phyloP scores from a whole-genome alignment of 2,888 invertebrate genomes.

The Homarus gammarus region DNA sequence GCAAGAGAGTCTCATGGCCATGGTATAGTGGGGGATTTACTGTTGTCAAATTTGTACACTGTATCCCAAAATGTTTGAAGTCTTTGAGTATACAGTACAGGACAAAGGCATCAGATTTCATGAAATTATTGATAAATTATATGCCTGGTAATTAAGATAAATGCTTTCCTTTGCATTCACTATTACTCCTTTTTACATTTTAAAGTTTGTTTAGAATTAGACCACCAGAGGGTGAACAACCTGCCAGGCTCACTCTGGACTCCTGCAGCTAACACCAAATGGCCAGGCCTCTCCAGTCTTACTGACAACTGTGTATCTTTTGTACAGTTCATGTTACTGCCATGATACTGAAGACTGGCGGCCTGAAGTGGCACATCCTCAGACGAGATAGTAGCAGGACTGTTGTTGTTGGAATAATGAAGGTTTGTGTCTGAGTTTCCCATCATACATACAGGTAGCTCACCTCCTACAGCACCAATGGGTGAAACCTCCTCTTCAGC shows the following conservation, averaged over 20 bases:
- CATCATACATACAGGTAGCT: not conserved
- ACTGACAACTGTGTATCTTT: not conserved
- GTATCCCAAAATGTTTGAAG: too few species aligned
- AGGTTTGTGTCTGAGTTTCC: not conserved
- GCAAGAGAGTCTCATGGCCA: too few species aligned
- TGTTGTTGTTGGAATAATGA: not conserved
- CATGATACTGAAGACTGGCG: not conserved
- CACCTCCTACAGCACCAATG: not conserved
- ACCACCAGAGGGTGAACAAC: constrained; percentile 72
- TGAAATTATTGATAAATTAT: too few species aligned
- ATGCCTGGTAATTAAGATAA: too few species aligned
- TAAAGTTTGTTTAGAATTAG: constrained; percentile 5
- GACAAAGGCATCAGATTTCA: too few species aligned
- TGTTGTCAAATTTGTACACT: too few species aligned
- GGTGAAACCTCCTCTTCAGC: not conserved
- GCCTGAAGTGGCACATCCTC: not conserved
- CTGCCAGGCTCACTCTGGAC: constrained; percentile 63
- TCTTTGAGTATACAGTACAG: too few species aligned
- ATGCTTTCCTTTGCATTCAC: not conserved
- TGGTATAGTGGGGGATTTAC: too few species aligned
- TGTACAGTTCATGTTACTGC: not conserved
- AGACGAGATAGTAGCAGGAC: not conserved
- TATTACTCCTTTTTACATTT: constrained; percentile 61
- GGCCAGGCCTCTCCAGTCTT: constrained; percentile 37
- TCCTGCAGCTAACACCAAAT: constrained; percentile 65